phyloP scores from a whole-genome alignment of 2,113 vertebrate genomes.

The Empidonax traillii region DNA sequence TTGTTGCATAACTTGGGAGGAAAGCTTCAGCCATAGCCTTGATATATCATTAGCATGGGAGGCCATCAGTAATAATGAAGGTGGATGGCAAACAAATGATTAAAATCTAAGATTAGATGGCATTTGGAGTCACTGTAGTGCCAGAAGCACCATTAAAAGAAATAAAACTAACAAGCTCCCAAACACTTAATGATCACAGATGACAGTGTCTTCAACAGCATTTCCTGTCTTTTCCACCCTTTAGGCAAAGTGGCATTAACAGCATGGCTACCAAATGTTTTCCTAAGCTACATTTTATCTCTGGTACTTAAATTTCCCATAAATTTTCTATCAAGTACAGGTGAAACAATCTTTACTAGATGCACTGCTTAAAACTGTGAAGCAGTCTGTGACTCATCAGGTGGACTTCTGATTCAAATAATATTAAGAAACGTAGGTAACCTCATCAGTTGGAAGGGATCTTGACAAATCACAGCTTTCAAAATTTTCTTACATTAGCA shows the following conservation, averaged over 20 bases:
- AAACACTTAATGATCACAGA: not conserved
- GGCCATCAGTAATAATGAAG: not conserved
- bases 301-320: not conserved
- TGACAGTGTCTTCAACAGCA: not conserved
- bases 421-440: not conserved
- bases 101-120: not conserved
- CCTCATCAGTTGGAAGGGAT: not conserved
- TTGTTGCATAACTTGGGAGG: not conserved
- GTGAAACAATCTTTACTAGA: not conserved
- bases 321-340: not conserved
- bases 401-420: not conserved
- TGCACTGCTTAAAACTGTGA: not conserved
- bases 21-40: not conserved
- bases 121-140: not conserved
- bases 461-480: not conserved
- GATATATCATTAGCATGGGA: not conserved
- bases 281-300: not conserved
- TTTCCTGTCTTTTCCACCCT: not conserved
- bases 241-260: not conserved
- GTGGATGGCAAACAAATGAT: not conserved
- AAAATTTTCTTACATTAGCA: not conserved
- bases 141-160: not conserved
- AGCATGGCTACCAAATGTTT: not conserved
- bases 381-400: not conserved
- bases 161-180: not conserved